Evolutionary conservation across 1,140 invertebrate species (phyloP).

Genomic region (Streblospio benedicti): DNA sequence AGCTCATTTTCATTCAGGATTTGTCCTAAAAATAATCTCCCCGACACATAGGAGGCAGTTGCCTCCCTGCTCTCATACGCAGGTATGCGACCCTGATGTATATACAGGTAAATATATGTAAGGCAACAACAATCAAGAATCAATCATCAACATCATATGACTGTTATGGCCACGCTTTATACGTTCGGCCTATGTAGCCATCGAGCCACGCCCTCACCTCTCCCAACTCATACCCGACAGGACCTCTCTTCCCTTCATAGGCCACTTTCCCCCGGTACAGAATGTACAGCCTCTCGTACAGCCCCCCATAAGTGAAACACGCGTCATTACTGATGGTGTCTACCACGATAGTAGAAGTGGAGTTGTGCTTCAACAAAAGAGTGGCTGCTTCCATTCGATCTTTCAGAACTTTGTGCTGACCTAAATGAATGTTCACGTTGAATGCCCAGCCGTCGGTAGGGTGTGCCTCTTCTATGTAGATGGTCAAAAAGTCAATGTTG

Average conservation of each 20-base stretch:
- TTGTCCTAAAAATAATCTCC: too few species aligned
- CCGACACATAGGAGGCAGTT: too few species aligned
- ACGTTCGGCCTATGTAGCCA: too few species aligned
- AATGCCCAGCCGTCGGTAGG: slow-evolving; percentile 26
- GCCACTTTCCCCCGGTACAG: slow-evolving; percentile 21
- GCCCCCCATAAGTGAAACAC: slow-evolving; percentile 21
- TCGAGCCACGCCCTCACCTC: slow-evolving; percentile 30
- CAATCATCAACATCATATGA: too few species aligned
- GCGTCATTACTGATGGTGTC: slow-evolving; percentile 25
- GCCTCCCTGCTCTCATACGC: too few species aligned
- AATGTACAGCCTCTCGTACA: slow-evolving; percentile 29
- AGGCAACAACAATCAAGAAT: too few species aligned
- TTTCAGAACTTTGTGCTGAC: slow-evolving; percentile 19
- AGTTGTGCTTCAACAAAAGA: slow-evolving; percentile 6
- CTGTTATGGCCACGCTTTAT: too few species aligned
- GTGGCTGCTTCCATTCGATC: slow-evolving; percentile 26
- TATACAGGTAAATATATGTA: too few species aligned
- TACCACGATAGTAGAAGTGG: slow-evolving; percentile 21
- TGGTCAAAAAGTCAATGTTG: slow-evolving; percentile 24
- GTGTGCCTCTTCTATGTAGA: slow-evolving; percentile 33
- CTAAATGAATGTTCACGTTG: slow-evolving; percentile 10
- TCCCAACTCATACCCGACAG: slow-evolving; percentile 20
- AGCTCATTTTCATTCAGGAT: too few species aligned
- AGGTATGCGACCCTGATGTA: too few species aligned
- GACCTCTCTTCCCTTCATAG: slow-evolving; percentile 26